Conservation (phyloP, 2,797 vertebrate genomes). For the Lacerta agilis region DNA sequence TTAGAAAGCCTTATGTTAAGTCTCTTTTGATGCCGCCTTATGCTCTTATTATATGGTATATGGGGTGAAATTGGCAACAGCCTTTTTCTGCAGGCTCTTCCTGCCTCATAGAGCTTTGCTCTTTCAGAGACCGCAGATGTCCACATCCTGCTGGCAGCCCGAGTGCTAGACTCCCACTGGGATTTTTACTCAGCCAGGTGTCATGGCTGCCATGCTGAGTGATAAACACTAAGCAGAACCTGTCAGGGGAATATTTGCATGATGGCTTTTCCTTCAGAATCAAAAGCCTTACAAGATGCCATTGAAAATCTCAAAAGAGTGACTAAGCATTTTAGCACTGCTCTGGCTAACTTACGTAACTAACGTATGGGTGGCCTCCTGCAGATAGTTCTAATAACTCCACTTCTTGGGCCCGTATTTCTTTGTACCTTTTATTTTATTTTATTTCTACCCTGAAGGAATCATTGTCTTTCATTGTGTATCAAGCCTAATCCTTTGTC, state of each 20-base stretch:
- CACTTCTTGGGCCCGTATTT: conserved; percentile 71
- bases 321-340: conserved; percentile 77
- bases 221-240: conserved; percentile 87
- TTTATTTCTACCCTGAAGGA: conserved; percentile 74
- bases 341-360: conserved; percentile 64
- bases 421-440: conserved; percentile 80
- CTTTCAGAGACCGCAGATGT: conserved; percentile 81
- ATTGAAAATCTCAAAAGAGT: conserved; percentile 74
- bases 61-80: conserved; percentile 74
- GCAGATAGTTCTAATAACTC: conserved; percentile 79
- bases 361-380: conserved; percentile 76
- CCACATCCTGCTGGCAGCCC: conserved; percentile 80
- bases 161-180: conserved; percentile 83
- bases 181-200: conserved; percentile 89
- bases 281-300: conserved; percentile 75
- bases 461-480: conserved; percentile 84
- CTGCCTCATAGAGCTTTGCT: conserved; percentile 84
- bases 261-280: conserved; percentile 77
- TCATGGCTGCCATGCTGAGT: conserved; percentile 82
- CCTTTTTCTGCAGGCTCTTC: conserved; percentile 71
- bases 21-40: conserved; percentile 60
- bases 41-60: conserved; percentile 76
- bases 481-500: conserved; percentile 83
- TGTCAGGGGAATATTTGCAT: conserved; percentile 78
- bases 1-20: conserved; percentile 42